phyloP scores from a whole-genome alignment of 2,113 vertebrate genomes.

The Crotalus helleri region DNA sequence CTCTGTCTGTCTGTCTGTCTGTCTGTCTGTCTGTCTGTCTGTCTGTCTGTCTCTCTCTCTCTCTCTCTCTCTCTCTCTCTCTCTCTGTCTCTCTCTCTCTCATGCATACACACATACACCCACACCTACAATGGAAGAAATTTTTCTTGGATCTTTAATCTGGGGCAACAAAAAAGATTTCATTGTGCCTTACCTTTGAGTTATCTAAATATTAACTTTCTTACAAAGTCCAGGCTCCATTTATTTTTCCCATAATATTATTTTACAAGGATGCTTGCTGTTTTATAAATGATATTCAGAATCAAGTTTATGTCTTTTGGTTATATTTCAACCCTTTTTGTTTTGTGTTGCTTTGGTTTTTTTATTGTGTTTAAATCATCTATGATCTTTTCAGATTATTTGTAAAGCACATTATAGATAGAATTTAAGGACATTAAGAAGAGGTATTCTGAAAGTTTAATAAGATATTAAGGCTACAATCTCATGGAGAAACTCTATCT shows the following conservation, averaged over 20 bases:
- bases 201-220: neutral
- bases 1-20: too few species aligned
- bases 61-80: too few species aligned
- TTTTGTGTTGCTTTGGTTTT: neutral
- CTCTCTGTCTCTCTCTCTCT: neutral
- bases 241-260: rapidly evolving
- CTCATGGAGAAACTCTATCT: neutral
- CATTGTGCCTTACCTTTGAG: neutral
- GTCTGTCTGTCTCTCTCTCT: too few species aligned
- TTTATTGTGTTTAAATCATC: constrained; percentile 9
- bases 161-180: neutral
- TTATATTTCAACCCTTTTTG: neutral
- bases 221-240: neutral
- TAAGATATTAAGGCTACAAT: constrained; percentile 20
- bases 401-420: neutral
- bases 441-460: constrained; percentile 48
- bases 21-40: too few species aligned
- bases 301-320: neutral
- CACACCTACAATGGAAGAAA: neutral
- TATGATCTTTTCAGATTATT: constrained; percentile 45
- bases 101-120: neutral
- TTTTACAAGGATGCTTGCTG: neutral
- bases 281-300: neutral
- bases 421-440: constrained; percentile 51
- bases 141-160: neutral